Base-by-base conservation (phyloP, 2,888 invertebrate genomes). In the Chymomyza fuscimana region DNA sequence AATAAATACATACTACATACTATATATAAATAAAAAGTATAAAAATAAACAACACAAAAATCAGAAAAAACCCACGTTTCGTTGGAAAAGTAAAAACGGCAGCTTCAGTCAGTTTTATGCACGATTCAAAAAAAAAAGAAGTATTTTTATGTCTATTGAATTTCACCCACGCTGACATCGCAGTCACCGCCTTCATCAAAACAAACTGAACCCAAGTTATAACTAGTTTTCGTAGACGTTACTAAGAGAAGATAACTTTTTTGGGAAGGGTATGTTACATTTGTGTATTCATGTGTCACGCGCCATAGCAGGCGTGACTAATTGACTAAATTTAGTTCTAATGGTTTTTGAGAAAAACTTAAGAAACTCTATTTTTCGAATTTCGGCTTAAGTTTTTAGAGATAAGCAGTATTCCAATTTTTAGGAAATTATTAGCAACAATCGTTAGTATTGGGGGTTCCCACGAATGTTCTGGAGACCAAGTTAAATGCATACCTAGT, bases 51-150 rank as follows among this genome's bases (percentile, higher is more conserved):
- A 51, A 46, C 40, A 63, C 54, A 58, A 52, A 52, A 52, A 52
- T 29, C 16, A 40, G 59, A 65, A 67, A 70, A 74, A 69, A 67
- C 72, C 76, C 76, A 72, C 75, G 76, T 69, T 72, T 76, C 75
- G 75, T 74, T 76, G 81, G 72, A 83, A 83, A 86, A 86, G 77
- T 80, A 81, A 80, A 86, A 86, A 81, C 83, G 70, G 81, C 83
- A 83, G 80, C 83, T 70, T 76, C 81, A 80, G 83, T 78, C 70
- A 76, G 32, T 32, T 32, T 32, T 32, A 32, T 32, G 32, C 81
- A 74, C 73, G 78, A 83, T 65, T 76, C 80, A 81, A 72, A 76
- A 79, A 82, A 36, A 36, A 25, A 25, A 25, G 6, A 32, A 7
- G 4, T 7, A 46, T 46, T 81, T 81, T 70, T 78, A 77, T 83